Evolutionary conservation across 2,113 vertebrate genomes (phyloP), one percentile per base, ranked within the genome.

Genomic region (Diadophis punctatus): DNA sequence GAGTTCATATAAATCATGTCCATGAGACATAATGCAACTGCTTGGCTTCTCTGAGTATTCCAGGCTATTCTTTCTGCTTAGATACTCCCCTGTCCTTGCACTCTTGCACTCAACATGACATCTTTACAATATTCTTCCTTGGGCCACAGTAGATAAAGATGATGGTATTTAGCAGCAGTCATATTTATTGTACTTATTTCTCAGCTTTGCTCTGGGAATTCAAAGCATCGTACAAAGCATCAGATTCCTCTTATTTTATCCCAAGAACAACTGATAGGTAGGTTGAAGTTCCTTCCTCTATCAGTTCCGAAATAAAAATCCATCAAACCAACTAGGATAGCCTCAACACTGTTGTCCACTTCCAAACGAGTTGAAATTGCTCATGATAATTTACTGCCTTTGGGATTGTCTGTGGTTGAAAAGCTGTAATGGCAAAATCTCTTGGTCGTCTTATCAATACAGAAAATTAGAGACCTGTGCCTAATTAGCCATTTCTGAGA

Each of bases 111-210:
- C 68, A 5, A 43, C 16, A 86, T 68, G 74, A 68, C 46, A 51
- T 2, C 18, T 2, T 86, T 92, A 51, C 27, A 46, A 43, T 0
- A 0, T 0, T 49, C 56, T 6, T 68, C 53, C 43, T 25, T 6
- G 30, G 52, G 6, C 8, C 49, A 34, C 30, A 39, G 34, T 55
- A 6, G 51, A 68, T 16, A 27, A n/a, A 7, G 0, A 4, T 0
- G 88, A 74, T 16, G 23, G 34, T 84, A 84, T 0, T 0, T 84
- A 94, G 18, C 48, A 87, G 22, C 86, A 34, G 88, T 12, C 7
- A 87, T 39, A 80, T 80, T 39, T 80, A 80, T 39, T 39, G 18
- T 8, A 39, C 34, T 80, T 80, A 80, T 8, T 80, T 80, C 34
- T 39, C 16, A 22, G 1, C 34, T 80, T 80, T 80, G 18, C 18